These are phyloP conservation scores for Epinephelus malabaricus DNA, from an alignment of 2,797 vertebrate species.

Conservation along the genomic window DNA sequence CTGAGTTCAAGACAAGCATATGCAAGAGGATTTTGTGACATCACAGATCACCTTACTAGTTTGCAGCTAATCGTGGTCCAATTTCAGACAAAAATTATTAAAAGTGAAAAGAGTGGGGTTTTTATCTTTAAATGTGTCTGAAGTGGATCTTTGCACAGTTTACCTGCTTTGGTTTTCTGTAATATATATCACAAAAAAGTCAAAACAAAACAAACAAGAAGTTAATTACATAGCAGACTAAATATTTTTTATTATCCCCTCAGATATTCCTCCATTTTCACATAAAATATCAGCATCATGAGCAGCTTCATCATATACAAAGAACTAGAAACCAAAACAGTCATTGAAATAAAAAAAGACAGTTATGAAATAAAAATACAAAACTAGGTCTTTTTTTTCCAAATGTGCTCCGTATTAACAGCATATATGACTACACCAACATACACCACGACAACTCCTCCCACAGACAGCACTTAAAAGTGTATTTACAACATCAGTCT, in stretches of 20 bases:
- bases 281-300: conserved; percentile 87
- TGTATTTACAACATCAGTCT: conserved; percentile 57
- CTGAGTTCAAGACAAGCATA: no score
- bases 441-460: conserved; percentile 64
- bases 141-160: not conserved
- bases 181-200: not conserved
- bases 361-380: conserved; percentile 83
- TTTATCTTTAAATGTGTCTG: no score
- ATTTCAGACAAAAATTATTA: no score
- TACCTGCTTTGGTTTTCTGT: not conserved
- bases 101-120: no score
- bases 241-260: conserved; percentile 70
- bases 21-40: no score
- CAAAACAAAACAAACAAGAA: not conserved
- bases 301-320: conserved; percentile 76
- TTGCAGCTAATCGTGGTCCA: no score
- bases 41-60: no score
- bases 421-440: conserved; percentile 40
- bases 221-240: conserved; percentile 55
- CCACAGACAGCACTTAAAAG: conserved; percentile 77
- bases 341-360: conserved; percentile 55
- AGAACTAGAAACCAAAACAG: conserved; percentile 59
- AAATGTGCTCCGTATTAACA: conserved; percentile 72
- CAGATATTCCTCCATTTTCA: conserved; percentile 74
- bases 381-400: conserved; percentile 84